Percentiles rank a stretch among this genome's conserved stretches.
phyloP scores from a whole-genome alignment of 2,113 vertebrate genomes.

The Cnemophilus loriae region DNA sequence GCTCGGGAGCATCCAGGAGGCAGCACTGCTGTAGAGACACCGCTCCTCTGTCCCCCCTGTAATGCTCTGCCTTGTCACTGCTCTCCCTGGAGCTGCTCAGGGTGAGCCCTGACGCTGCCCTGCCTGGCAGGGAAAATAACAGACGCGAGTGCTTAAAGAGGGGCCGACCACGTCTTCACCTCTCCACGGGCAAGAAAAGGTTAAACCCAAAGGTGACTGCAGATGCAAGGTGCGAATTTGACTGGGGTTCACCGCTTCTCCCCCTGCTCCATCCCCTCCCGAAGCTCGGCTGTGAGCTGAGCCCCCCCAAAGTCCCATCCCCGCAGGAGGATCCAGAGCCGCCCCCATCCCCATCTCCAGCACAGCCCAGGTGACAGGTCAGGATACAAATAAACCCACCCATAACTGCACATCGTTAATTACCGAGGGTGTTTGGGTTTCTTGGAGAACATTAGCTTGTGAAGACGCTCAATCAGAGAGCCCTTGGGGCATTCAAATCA shows the following conservation, averaged over 20 bases:
- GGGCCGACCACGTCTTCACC: not conserved
- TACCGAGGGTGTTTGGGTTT: not conserved
- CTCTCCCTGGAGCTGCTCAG: not conserved
- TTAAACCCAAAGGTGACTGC: not conserved
- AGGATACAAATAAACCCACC: not conserved
- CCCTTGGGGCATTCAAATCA: not conserved
- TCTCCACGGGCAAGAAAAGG: not conserved
- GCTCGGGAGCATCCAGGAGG: not conserved
- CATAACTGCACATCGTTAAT: not conserved
- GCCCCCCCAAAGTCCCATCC: not conserved
- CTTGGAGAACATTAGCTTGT: not conserved
- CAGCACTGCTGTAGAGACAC: not conserved
- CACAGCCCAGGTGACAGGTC: not conserved
- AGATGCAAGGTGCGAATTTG: not conserved
- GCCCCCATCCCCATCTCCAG: not conserved
- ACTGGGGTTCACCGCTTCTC: not conserved
- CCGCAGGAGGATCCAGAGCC: not conserved
- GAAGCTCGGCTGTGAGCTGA: not conserved
- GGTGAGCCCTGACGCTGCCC: not conserved
- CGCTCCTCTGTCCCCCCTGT: not conserved
- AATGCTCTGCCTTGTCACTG: not conserved
- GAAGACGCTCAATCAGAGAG: not conserved
- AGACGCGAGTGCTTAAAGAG: fast-evolving
- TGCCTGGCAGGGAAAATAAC: not conserved
- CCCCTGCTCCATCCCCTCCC: not conserved